Percentiles rank a stretch among this genome's conserved stretches.
phyloP scores from a whole-genome alignment of 2,797 vertebrate genomes.

The Linurgus olivaceus region DNA sequence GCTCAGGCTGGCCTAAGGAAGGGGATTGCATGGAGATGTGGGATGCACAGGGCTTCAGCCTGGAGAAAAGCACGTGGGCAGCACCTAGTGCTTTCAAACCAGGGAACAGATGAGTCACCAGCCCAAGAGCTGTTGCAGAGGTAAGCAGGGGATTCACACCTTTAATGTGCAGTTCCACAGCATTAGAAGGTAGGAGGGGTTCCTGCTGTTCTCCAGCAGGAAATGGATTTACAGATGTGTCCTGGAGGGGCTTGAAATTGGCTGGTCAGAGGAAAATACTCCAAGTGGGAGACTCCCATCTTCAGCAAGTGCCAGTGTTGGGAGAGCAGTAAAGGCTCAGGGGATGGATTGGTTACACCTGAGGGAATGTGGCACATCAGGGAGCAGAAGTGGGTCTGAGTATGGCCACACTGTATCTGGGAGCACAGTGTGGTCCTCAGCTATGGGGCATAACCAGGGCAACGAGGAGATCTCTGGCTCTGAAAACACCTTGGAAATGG shows the following conservation, averaged over 20 bases:
- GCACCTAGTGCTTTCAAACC: not conserved
- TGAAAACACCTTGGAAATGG: not conserved
- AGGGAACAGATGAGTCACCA: not conserved
- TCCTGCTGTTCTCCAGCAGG: not conserved
- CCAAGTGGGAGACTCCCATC: not conserved
- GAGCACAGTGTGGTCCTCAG: not conserved
- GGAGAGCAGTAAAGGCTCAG: not conserved
- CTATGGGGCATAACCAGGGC: not conserved
- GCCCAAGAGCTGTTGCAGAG: not conserved
- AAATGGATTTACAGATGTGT: not conserved
- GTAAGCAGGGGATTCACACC: not conserved
- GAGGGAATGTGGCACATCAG: accelerated
- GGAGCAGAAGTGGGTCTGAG: not conserved
- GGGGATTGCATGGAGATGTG: not conserved
- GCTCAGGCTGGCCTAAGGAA: not conserved
- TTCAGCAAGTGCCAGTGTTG: not conserved
- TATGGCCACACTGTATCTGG: accelerated
- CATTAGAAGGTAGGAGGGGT: not conserved
- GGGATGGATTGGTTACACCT: not conserved
- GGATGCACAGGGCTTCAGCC: accelerated
- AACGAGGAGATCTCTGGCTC: not conserved
- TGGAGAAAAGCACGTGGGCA: not conserved
- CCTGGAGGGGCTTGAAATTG: not conserved
- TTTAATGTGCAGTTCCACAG: not conserved
- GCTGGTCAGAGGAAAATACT: not conserved